Base-by-base conservation (phyloP, 2,888 invertebrate species). In the Serripes groenlandicus region DNA sequence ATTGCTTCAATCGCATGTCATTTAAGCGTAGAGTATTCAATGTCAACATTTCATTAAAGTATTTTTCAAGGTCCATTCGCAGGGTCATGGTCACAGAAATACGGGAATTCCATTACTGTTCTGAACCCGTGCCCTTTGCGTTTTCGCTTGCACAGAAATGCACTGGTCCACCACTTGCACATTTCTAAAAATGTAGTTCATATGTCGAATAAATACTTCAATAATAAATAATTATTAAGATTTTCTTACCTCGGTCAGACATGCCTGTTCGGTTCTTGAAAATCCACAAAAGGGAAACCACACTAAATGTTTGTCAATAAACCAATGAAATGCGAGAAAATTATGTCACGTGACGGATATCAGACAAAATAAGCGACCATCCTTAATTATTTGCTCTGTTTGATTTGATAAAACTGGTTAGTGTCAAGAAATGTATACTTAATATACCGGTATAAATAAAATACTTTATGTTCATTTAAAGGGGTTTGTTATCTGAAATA, bases 211-310 rank as follows among this genome's bases (percentile, higher is more conserved):
- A 49, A 49, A 49, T 3, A 1, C 2, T 2, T 15, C 49, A 49
- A 49, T 21, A 49, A 5, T 1, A 49, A 21, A 49, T 5, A n/a
- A 4, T 23, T 56, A 56, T 56, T 56, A 21, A 56, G 56, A 3
- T 49, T 42, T 49, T 49, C 49, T 66, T n/a, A 66, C 66, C 66
- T 66, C 66, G 37, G 42, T 66, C 66, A 34, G 66, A 42, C 66
- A 66, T 66, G 66, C 35, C 42, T 66, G 66, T 66, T 66, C 66
- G 37, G 23, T 35, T 66, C 66, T 66, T 66, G 42, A 37, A 66
- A 26, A 42, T 66, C 66, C 66, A 66, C 66, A 66, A 66, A 66
- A 66, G 66, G 66, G 66, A 66, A 66, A 66, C 66, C 37, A 66
- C 66, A 66, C 66, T 42, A 32, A 18, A 0, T 18, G 23, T 32